Conservation (phyloP, 2,797 vertebrate species). For the Peromyscus attwateri region DNA sequence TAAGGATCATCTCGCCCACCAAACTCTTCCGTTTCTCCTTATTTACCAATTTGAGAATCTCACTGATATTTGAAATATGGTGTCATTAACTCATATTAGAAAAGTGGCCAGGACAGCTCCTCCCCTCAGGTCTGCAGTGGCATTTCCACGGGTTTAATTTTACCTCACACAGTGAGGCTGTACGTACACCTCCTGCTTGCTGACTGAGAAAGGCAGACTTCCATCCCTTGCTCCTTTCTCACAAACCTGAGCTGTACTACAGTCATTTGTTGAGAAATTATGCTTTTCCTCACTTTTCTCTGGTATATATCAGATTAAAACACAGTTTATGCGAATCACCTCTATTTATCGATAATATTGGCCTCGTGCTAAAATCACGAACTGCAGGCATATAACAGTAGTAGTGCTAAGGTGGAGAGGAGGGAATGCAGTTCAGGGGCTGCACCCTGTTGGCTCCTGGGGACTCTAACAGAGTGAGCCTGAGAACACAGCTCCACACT, state of each 20-base stretch:
- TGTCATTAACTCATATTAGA: not conserved
- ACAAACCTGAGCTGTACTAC: not conserved
- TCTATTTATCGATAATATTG: constrained; percentile 1
- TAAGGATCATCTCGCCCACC: not conserved
- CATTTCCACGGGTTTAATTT: constrained; percentile 6
- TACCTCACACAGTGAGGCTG: not conserved
- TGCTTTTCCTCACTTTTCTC: not conserved
- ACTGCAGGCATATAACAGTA: not conserved
- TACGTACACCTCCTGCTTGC: not conserved
- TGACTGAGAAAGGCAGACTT: not conserved
- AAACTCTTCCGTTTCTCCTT: not conserved
- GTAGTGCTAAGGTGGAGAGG: not conserved
- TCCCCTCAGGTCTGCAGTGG: not conserved
- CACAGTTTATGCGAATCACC: not conserved
- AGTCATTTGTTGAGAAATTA: not conserved
- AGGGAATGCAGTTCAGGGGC: not conserved
- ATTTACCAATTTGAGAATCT: not conserved
- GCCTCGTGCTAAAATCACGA: not conserved
- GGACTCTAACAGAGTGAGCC: not conserved
- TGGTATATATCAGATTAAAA: constrained; percentile 39
- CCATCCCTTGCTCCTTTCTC: not conserved
- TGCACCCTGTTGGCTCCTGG: not conserved
- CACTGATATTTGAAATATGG: not conserved
- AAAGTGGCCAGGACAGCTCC: not conserved
- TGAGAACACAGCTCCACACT: not conserved